Conservation (phyloP, 2,797 vertebrate genomes). For the Picus viridis region DNA sequence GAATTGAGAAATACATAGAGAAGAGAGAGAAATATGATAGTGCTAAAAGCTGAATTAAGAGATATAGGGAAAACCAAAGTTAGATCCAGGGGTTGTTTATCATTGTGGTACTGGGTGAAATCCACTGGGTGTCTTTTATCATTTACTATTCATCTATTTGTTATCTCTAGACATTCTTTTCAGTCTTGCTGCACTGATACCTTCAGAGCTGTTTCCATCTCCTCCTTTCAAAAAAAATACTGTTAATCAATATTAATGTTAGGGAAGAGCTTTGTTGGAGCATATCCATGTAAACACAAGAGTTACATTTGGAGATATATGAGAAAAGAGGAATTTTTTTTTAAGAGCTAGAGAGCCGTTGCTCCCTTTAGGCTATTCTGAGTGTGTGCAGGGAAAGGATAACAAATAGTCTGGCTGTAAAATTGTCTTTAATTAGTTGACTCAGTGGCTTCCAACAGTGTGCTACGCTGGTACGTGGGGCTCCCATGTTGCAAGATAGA, state of each 20-base stretch:
- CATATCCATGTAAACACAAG: neutral
- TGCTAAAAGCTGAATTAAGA: neutral
- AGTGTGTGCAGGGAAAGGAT: neutral
- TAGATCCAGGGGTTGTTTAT: neutral
- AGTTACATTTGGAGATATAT: neutral
- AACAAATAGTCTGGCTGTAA: slow-evolving; percentile 40
- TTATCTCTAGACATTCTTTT: neutral
- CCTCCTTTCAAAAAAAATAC: slow-evolving; percentile 31
- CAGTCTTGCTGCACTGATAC: slow-evolving; percentile 15
- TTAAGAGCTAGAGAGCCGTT: neutral
- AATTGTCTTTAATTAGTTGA: slow-evolving; percentile 60
- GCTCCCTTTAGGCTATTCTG: slow-evolving; percentile 8
- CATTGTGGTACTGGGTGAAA: slow-evolving; percentile 4
- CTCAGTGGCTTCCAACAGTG: slow-evolving; percentile 51
- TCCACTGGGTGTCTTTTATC: slow-evolving; percentile 1
- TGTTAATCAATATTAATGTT: slow-evolving; percentile 6
- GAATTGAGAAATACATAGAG: neutral
- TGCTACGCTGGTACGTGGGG: slow-evolving; percentile 17
- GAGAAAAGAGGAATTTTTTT: neutral
- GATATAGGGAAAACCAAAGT: neutral
- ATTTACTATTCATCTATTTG: slow-evolving; percentile 1
- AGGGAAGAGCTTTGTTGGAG: neutral
- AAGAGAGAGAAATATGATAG: neutral
- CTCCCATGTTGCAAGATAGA: slow-evolving; percentile 25
- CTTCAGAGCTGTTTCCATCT: neutral